A percentile compares a stretch with the other conserved stretches of the same genome.
Evolutionary conservation across 1,140 invertebrate genomes (phyloP).

Genomic region (Leptonema lineaticorne): DNA sequence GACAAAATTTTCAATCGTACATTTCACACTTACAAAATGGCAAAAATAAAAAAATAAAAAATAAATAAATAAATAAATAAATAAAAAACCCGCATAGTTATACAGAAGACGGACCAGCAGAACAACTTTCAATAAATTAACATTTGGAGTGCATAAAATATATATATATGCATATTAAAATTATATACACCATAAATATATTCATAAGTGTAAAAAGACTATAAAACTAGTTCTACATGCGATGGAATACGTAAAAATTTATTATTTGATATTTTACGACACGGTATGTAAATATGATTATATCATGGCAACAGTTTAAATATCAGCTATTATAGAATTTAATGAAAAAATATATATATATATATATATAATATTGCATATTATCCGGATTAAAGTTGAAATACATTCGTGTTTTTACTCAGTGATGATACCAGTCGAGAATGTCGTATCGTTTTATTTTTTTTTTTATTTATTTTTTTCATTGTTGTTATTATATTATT

Average conservation of each 20-base stretch:
- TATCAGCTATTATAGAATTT: no score
- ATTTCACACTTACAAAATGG: no score
- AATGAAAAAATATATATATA: no score
- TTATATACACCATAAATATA: background rate
- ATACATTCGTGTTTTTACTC: no score
- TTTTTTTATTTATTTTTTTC: no score
- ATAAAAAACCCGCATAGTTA: background rate
- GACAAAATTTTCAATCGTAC: no score
- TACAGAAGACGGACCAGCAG: background rate
- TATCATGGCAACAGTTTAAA: no score
- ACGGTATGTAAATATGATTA: background rate
- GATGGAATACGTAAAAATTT: background rate
- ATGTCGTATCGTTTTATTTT: no score
- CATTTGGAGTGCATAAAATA: conserved; percentile 12
- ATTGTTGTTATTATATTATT: no score
- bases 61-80: background rate
- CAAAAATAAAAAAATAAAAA: background rate
- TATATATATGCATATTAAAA: background rate
- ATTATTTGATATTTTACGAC: background rate
- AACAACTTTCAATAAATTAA: conserved; percentile 10
- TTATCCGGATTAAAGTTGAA: no score
- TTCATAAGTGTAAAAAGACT: background rate
- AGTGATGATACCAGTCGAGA: no score
- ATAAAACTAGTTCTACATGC: background rate
- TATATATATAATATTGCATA: no score